Evolutionary conservation across 2,113 vertebrate species (phyloP).

Genomic region (Plotosus lineatus): DNA sequence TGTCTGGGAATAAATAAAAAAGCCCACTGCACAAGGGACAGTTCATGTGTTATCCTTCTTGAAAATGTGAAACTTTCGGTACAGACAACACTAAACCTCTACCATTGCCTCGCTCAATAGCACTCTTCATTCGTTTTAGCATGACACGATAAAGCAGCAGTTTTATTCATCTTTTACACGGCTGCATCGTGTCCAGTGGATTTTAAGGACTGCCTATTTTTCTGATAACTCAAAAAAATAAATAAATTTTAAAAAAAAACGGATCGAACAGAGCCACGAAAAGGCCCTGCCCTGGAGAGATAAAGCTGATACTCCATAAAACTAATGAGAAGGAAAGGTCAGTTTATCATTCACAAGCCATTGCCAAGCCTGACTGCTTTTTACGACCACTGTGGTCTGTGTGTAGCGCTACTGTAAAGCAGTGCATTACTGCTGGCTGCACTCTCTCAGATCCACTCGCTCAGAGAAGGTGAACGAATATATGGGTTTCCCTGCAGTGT

Average conservation of each 20-base stretch:
- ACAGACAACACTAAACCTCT: background rate
- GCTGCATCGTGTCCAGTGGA: background rate
- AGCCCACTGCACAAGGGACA: background rate
- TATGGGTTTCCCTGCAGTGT: background rate
- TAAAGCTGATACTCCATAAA: constrained; percentile 40
- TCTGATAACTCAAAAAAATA: background rate
- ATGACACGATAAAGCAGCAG: background rate
- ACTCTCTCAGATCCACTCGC: constrained; percentile 23
- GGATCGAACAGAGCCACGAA: background rate
- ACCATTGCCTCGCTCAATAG: background rate
- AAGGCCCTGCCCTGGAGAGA: constrained; percentile 38
- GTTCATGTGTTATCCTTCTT: background rate
- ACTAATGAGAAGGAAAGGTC: constrained; percentile 51
- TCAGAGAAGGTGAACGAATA: constrained; percentile 10
- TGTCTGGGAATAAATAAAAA: background rate
- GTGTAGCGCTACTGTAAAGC: constrained; percentile 4
- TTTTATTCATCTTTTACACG: background rate
- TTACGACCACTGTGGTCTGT: constrained; percentile 24
- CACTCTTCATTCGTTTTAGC: background rate
- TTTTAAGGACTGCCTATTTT: background rate
- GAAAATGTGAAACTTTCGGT: background rate
- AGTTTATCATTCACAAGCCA: constrained; percentile 51
- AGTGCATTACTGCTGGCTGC: constrained; percentile 11
- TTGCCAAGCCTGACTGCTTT: constrained; percentile 23
- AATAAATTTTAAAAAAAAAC: background rate